A percentile compares a stretch with the other conserved stretches of the same genome.
These are phyloP conservation scores for Myotis brandtii DNA, from an alignment of 2,113 vertebrate genomes.

Conservation along the genomic window DNA sequence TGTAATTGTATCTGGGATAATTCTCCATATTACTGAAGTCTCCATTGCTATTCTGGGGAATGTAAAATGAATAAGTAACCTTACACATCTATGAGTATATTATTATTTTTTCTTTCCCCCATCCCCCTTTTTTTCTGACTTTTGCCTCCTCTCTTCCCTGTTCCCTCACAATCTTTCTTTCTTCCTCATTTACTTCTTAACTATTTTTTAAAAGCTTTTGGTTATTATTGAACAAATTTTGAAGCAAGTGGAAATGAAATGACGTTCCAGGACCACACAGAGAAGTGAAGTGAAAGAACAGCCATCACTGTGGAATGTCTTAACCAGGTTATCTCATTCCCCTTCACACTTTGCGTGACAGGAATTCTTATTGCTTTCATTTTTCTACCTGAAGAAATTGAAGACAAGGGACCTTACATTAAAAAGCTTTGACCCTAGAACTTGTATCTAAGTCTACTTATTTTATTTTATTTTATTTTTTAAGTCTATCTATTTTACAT, in stretches of 20 bases:
- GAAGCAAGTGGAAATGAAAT: conserved; percentile 11
- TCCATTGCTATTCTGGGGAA: not conserved
- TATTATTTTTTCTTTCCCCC: not conserved
- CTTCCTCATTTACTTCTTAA: not conserved
- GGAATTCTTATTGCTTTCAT: not conserved
- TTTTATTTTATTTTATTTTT: no score
- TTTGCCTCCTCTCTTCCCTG: not conserved
- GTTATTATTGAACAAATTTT: not conserved
- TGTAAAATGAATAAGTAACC: not conserved
- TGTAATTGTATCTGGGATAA: not conserved
- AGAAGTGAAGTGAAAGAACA: not conserved
- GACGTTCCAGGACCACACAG: not conserved
- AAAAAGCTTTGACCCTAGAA: not conserved
- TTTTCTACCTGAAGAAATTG: conserved; percentile 16
- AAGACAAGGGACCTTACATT: not conserved
- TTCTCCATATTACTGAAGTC: not conserved
- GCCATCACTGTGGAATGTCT: not conserved
- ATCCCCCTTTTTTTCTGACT: not conserved
- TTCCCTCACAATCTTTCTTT: not conserved
- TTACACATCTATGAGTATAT: not conserved
- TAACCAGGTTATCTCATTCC: not conserved
- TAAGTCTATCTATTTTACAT: not conserved
- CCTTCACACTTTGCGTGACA: not conserved
- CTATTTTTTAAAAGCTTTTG: not conserved
- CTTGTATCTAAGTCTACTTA: not conserved